phyloP scores from a whole-genome alignment of 2,888 invertebrate genomes.

The Agonopterix subpropinquella region DNA sequence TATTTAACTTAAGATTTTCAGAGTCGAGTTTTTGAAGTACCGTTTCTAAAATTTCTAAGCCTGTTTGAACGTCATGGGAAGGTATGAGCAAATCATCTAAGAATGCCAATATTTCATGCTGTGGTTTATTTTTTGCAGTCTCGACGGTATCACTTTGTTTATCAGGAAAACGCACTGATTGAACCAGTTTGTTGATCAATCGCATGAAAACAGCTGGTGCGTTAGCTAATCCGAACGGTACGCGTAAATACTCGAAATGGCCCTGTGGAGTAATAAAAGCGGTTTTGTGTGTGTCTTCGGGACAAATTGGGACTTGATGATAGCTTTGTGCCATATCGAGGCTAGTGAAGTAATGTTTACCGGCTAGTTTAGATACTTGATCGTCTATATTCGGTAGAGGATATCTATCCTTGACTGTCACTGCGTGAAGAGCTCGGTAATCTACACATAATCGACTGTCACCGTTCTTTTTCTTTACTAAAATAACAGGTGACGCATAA shows the following conservation, averaged over 20 bases:
- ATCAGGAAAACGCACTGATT: no score
- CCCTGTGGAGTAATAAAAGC: constrained; percentile 17
- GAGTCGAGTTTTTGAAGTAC: not conserved
- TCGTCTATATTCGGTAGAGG: constrained; percentile 22
- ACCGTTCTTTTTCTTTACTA: constrained; percentile 20
- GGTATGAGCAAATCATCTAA: not conserved
- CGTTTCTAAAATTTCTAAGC: not conserved
- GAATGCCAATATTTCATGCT: not conserved
- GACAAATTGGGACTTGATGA: constrained; percentile 14
- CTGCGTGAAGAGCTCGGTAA: constrained; percentile 16
- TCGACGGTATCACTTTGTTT: no score
- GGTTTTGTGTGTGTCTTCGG: constrained; percentile 13
- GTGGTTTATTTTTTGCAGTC: no score
- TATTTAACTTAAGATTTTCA: constrained; percentile 11
- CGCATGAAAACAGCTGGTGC: constrained; percentile 19
- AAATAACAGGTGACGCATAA: constrained; percentile 18
- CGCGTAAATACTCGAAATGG: constrained; percentile 16
- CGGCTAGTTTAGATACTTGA: constrained; percentile 14
- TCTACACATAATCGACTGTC: constrained; percentile 21
- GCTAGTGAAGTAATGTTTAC: constrained; percentile 16
- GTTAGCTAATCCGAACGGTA: constrained; percentile 20
- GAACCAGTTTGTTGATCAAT: constrained; percentile 3
- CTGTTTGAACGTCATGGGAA: not conserved
- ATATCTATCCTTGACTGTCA: constrained; percentile 19
- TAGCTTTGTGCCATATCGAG: constrained; percentile 18